Conservation (phyloP, 2,888 invertebrate genomes). For the Ichneumon xanthorius region DNA sequence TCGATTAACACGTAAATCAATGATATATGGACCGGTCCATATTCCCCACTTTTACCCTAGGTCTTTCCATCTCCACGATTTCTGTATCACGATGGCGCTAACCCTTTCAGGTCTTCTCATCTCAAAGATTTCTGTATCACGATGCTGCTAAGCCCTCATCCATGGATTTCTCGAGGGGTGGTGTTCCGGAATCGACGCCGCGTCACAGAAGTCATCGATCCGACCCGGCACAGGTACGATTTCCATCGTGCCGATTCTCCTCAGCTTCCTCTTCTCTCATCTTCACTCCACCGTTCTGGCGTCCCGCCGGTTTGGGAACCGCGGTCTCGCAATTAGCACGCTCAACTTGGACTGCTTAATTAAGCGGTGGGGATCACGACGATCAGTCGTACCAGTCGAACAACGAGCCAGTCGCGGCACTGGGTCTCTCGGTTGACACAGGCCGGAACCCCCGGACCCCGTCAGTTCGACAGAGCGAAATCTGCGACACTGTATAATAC, state of each 20-base stretch:
- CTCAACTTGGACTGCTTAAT: conserved; percentile 78
- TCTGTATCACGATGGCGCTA: too few species aligned
- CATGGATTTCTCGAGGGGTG: too few species aligned
- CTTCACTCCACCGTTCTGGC: conserved; percentile 16
- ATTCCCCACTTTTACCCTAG: too few species aligned
- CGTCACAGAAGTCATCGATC: conserved; percentile 13
- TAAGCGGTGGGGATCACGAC: conserved; percentile 71
- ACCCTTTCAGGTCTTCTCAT: too few species aligned
- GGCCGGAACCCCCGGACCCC: conserved; percentile 55
- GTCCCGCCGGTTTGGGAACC: conserved; percentile 58
- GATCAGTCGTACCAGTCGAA: conserved; percentile 37
- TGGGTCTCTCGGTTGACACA: conserved; percentile 69
- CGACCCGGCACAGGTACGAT: conserved; percentile 19
- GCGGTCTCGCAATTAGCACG: conserved; percentile 76
- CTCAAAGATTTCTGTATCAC: too few species aligned
- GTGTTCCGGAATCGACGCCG: too few species aligned
- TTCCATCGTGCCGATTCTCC: conserved; percentile 11
- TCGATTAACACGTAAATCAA: too few species aligned
- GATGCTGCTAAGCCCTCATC: too few species aligned
- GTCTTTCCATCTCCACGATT: too few species aligned
- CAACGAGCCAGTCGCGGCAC: conserved; percentile 62
- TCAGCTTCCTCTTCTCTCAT: conserved; percentile 10
- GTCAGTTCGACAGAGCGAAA: conserved; percentile 37
- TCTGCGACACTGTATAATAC: conserved; percentile 28
- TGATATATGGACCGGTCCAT: too few species aligned